A percentile compares a stretch with the other conserved stretches of the same genome.
Conservation (phyloP, 2,797 vertebrate genomes). For the Tolypeutes matacus region DNA sequence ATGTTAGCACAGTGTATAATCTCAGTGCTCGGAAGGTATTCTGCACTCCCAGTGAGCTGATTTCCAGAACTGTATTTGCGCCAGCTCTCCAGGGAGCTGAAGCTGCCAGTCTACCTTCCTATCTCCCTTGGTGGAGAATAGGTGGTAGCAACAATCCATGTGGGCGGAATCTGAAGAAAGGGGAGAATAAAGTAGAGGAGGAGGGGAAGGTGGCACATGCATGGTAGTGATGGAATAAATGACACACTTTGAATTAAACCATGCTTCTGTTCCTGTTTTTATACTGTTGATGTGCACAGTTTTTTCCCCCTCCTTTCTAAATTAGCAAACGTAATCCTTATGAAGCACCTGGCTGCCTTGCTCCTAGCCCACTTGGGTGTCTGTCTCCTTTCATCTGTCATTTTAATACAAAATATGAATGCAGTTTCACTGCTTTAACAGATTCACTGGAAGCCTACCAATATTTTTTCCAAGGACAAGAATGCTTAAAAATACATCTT, state of each 20-base stretch:
- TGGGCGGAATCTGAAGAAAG: conserved; percentile 74
- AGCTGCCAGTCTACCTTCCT: conserved; percentile 67
- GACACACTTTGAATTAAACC: conserved; percentile 65
- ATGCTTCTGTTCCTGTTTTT: conserved; percentile 66
- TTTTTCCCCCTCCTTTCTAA: conserved; percentile 54
- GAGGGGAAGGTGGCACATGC: neutral
- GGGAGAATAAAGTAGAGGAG: conserved; percentile 16
- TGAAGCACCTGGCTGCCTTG: conserved; percentile 74
- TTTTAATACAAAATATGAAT: conserved; percentile 81
- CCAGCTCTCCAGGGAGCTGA: conserved; percentile 68
- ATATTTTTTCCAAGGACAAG: conserved; percentile 73
- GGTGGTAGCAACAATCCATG: conserved; percentile 41
- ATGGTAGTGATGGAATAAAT: conserved; percentile 60
- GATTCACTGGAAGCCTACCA: conserved; percentile 67
- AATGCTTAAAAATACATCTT: conserved; percentile 78
- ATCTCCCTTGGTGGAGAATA: conserved; percentile 60
- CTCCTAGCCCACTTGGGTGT: conserved; percentile 18
- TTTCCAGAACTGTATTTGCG: conserved; percentile 71
- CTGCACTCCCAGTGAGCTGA: conserved; percentile 55
- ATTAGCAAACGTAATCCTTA: conserved; percentile 76
- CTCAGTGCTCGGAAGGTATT: conserved; percentile 6
- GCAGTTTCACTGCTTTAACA: conserved; percentile 66
- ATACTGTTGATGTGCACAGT: neutral
- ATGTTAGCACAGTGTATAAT: conserved; percentile 67
- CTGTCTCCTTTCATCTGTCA: conserved; percentile 81